Conservation (phyloP, 2,797 vertebrate genomes). For the Triplophysa bombifrons region DNA sequence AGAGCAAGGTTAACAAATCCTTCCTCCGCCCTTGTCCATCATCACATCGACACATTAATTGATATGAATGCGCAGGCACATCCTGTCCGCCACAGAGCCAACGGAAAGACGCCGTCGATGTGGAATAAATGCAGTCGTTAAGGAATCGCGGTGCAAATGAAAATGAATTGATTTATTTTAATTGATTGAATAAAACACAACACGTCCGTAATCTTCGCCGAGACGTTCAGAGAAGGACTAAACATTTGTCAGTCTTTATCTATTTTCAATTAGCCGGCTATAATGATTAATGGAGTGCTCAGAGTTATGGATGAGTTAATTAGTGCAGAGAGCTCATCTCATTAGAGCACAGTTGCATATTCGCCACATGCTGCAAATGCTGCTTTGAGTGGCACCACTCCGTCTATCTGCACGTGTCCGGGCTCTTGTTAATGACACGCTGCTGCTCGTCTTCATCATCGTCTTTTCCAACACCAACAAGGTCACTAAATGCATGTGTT, state of each 20-base stretch:
- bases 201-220: conserved; percentile 55
- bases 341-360: conserved; percentile 75
- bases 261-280: conserved; percentile 67
- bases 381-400: conserved; percentile 65
- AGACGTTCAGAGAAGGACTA: conserved; percentile 56
- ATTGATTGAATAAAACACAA: conserved; percentile 58
- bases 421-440: neutral
- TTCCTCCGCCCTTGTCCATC: conserved; percentile 54
- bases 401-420: conserved; percentile 28
- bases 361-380: conserved; percentile 74
- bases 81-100: neutral
- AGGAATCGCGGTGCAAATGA: conserved; percentile 53
- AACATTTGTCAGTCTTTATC: conserved; percentile 66
- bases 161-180: conserved; percentile 33
- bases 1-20: conserved; percentile 53
- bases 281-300: conserved; percentile 71
- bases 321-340: conserved; percentile 75
- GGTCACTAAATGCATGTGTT: neutral
- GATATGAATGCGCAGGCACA: conserved; percentile 45
- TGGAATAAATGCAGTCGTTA: conserved; percentile 53
- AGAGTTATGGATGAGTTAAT: conserved; percentile 77
- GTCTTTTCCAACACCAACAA: neutral
- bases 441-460: neutral
- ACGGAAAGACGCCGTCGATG: conserved; percentile 21
- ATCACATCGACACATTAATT: conserved; percentile 51